Conservation (phyloP, 64 coral and sea anemone genomes). For the Montipora efflorescens region DNA sequence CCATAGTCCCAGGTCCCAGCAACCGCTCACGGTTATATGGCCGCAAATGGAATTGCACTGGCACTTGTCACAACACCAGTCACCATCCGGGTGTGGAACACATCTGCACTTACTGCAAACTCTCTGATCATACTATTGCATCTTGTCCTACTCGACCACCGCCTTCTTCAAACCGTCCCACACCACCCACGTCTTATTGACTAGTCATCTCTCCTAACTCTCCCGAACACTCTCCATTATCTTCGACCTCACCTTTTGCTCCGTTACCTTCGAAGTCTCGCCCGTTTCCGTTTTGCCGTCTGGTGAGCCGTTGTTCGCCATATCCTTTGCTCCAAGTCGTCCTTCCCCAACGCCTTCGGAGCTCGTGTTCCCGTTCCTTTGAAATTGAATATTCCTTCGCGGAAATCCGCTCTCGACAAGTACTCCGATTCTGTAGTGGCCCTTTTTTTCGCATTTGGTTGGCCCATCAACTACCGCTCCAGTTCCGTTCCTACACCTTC, state of each 20-base stretch:
- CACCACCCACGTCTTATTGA: neutral
- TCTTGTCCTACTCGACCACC: neutral
- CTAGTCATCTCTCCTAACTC: neutral
- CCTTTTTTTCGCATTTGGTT: neutral
- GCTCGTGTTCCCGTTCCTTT: neutral
- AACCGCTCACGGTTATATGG: too few relatives aligned
- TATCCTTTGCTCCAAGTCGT: neutral
- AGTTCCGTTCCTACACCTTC: too few relatives aligned
- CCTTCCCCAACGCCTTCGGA: neutral
- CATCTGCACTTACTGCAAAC: too few relatives aligned
- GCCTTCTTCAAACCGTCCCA: neutral
- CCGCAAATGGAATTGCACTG: too few relatives aligned
- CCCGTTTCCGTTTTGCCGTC: neutral
- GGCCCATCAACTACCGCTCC: too few relatives aligned
- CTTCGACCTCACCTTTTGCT: neutral
- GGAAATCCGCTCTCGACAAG: constrained; percentile 1
- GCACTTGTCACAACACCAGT: neutral
- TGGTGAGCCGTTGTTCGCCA: neutral
- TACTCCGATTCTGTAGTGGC: constrained; percentile 1
- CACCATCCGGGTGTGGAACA: neutral
- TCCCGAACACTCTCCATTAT: neutral
- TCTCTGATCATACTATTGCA: too few relatives aligned
- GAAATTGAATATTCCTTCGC: too few relatives aligned
- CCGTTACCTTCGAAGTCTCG: neutral
- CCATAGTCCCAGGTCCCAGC: too few relatives aligned